Conservation (phyloP, 2,113 vertebrate genomes). For the Sigmodon hispidus region DNA sequence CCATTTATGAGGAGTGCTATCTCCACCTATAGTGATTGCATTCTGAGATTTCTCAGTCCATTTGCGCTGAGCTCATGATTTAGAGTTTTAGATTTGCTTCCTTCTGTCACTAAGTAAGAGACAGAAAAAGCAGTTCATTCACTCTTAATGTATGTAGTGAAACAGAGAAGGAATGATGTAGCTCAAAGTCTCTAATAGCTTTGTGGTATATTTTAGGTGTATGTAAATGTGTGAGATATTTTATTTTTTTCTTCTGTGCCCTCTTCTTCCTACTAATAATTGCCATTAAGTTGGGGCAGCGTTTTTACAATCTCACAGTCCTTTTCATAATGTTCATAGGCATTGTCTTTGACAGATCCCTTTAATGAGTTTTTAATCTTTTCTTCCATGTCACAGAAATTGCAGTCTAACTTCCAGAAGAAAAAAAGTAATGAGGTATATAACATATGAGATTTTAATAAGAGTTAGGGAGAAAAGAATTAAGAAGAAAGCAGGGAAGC, state of each 20-base stretch:
- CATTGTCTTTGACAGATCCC: not conserved
- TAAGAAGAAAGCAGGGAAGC: not conserved
- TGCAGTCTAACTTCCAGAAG: not conserved
- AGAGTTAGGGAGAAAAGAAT: not conserved
- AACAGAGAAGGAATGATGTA: not conserved
- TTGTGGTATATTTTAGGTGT: not conserved
- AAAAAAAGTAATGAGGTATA: not conserved
- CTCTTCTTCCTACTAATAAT: not conserved
- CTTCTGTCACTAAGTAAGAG: not conserved
- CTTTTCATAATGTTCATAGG: not conserved
- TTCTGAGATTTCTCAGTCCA: not conserved
- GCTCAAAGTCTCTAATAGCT: not conserved
- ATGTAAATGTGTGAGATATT: not conserved
- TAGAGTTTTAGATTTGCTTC: not conserved
- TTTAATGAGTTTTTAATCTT: not conserved
- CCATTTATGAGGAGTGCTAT: not conserved
- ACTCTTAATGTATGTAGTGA: not conserved
- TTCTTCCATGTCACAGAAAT: not conserved
- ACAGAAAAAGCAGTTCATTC: not conserved
- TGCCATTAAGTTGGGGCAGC: not conserved
- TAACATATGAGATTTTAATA: not conserved
- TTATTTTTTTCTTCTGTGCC: not conserved
- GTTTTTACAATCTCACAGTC: not conserved
- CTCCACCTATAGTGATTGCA: fast-evolving
- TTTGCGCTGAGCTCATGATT: not conserved